Evolutionary conservation across 35 echinoderm and acorn worm genomes (phyloP).

Genomic region (Holothuria glaberrima): DNA sequence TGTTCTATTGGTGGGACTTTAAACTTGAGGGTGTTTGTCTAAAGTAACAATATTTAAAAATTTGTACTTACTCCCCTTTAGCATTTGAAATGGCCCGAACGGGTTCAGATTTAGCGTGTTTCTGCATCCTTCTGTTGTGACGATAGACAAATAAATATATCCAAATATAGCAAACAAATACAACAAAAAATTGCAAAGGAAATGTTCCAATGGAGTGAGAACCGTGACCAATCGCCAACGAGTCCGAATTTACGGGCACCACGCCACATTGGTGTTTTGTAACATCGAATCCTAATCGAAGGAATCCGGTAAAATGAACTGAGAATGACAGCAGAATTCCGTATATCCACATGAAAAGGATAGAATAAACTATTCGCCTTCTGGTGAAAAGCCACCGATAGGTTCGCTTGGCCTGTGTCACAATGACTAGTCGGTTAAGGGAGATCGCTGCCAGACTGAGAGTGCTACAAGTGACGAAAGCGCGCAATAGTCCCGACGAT

Average conservation of each 20-base stretch:
- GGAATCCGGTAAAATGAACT: slow-evolving; percentile 7
- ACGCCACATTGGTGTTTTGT: slow-evolving; percentile 25
- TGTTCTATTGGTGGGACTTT: too few relatives aligned
- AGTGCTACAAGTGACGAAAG: slow-evolving; percentile 46
- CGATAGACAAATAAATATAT: slow-evolving; percentile 3
- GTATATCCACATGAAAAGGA: background rate
- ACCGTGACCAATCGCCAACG: background rate
- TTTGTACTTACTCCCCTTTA: too few relatives aligned
- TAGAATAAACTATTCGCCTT: background rate
- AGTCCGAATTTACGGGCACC: background rate
- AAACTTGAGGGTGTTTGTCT: too few relatives aligned
- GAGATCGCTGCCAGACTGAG: slow-evolving; percentile 49
- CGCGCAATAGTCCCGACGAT: slow-evolving; percentile 40
- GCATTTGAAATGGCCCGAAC: too few relatives aligned
- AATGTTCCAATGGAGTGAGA: background rate
- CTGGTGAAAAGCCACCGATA: background rate
- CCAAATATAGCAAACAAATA: slow-evolving; percentile 16
- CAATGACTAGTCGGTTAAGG: slow-evolving; percentile 31
- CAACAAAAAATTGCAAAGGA: background rate
- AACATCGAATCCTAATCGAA: slow-evolving; percentile 8
- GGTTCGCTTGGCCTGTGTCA: background rate
- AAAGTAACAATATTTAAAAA: too few relatives aligned
- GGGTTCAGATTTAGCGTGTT: background rate
- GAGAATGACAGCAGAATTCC: background rate
- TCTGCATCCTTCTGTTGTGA: slow-evolving; percentile 25